Evolutionary conservation across 53 echinoderm and acorn worm genomes (phyloP).

Genomic region (Arbacia lixula): DNA sequence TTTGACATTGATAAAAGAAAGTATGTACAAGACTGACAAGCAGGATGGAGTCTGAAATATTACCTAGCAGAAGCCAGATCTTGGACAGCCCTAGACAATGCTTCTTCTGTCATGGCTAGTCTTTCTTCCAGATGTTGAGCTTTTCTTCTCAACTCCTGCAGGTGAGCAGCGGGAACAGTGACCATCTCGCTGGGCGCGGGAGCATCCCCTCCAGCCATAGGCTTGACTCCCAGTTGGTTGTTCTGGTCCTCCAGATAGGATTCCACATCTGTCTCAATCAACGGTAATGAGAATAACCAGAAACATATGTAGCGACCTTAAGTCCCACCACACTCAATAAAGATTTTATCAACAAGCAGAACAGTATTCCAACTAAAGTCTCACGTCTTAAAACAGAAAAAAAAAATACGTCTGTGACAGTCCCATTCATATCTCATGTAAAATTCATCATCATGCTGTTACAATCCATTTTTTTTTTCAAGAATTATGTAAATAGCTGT

Average conservation of each 20-base stretch:
- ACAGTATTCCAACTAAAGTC: too few relatives aligned
- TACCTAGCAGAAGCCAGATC: slow-evolving; percentile 85
- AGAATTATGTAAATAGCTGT: too few relatives aligned
- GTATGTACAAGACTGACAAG: too few relatives aligned
- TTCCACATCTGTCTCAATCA: slow-evolving; percentile 61
- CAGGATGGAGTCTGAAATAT: background rate
- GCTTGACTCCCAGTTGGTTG: slow-evolving; percentile 3
- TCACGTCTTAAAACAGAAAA: too few relatives aligned
- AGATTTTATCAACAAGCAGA: too few relatives aligned
- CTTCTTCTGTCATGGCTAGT: slow-evolving; percentile 76
- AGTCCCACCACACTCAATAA: too few relatives aligned
- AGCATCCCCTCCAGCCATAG: background rate
- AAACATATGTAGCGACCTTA: background rate
- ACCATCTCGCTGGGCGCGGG: slow-evolving; percentile 16
- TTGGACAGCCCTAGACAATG: slow-evolving; percentile 76
- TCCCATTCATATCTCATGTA: too few relatives aligned
- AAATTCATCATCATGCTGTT: too few relatives aligned
- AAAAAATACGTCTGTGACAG: too few relatives aligned
- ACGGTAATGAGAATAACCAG: too few relatives aligned
- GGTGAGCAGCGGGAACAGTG: slow-evolving; percentile 49
- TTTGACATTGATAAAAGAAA: too few relatives aligned
- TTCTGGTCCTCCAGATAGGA: slow-evolving; percentile 55
- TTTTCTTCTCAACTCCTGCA: slow-evolving; percentile 64
- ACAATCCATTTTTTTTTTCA: too few relatives aligned
- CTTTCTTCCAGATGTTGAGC: slow-evolving; percentile 78